Evolutionary conservation across 2,797 vertebrate species (phyloP).

Genomic region (Calcarius lapponicus): DNA sequence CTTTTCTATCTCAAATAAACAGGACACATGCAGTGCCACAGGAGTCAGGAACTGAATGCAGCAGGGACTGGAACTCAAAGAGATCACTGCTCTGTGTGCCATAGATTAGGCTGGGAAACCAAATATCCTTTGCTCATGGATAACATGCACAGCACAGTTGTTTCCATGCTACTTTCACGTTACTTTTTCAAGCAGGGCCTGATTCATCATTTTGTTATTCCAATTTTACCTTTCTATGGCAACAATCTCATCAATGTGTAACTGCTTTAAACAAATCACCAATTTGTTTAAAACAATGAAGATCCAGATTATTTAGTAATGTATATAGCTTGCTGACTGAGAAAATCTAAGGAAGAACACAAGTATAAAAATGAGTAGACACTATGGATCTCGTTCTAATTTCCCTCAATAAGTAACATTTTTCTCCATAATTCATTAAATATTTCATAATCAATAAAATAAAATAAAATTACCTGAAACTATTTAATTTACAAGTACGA

Average conservation of each 20-base stretch:
- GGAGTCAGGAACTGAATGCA: neutral
- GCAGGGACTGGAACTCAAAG: neutral
- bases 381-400: neutral
- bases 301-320: neutral
- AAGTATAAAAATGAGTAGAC: neutral
- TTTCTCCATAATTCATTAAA: neutral
- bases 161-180: neutral
- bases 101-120: neutral
- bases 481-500: neutral
- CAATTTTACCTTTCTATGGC: neutral
- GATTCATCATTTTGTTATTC: neutral
- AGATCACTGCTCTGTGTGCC: neutral
- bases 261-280: neutral
- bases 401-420: neutral
- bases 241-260: neutral
- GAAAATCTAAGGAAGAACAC: neutral
- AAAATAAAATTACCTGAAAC: neutral
- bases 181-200: neutral
- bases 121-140: neutral
- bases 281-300: neutral
- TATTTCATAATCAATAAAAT: neutral
- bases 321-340: neutral
- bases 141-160: neutral
- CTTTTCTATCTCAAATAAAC: neutral
- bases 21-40: neutral